Percentiles rank a stretch among this genome's conserved stretches.
These are phyloP conservation scores for Atrina japonica DNA, from an alignment of 2,888 invertebrate genomes.

Conservation along the genomic window DNA sequence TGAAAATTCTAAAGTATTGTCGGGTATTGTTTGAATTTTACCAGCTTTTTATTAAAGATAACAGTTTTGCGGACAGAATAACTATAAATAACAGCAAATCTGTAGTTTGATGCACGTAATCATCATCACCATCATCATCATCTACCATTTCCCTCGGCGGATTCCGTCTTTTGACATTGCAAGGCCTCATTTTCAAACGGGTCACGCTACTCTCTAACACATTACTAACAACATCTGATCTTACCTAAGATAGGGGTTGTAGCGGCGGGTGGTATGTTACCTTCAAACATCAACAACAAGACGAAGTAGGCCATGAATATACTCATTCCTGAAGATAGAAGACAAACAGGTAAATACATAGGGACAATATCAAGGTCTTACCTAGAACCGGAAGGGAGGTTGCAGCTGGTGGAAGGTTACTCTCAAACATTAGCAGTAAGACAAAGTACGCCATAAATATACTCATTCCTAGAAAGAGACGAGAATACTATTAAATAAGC, in stretches of 20 bases:
- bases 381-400: conserved; percentile 71
- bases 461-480: conserved; percentile 68
- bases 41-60: too few species aligned
- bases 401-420: conserved; percentile 70
- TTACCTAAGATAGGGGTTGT: conserved; percentile 75
- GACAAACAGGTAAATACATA: conserved; percentile 25
- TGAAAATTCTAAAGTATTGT: too few species aligned
- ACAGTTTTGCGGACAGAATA: too few species aligned
- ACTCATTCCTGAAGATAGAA: conserved; percentile 72
- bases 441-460: conserved; percentile 77
- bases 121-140: too few species aligned
- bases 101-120: too few species aligned
- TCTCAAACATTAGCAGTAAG: conserved; percentile 71
- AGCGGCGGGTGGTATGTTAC: conserved; percentile 75
- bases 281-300: conserved; percentile 74
- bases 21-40: too few species aligned
- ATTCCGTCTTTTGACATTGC: too few species aligned
- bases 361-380: conserved; percentile 44
- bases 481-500: conserved; percentile 29
- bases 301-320: conserved; percentile 79
- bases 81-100: too few species aligned
- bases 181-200: too few species aligned
- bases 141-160: too few species aligned
- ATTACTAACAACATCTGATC: conserved; percentile 35
- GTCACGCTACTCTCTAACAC: conserved; percentile 6